A percentile compares a stretch with the other conserved stretches of the same genome.
Evolutionary conservation across 1,140 invertebrate species (phyloP).

Genomic region (Dreissena polymorpha): DNA sequence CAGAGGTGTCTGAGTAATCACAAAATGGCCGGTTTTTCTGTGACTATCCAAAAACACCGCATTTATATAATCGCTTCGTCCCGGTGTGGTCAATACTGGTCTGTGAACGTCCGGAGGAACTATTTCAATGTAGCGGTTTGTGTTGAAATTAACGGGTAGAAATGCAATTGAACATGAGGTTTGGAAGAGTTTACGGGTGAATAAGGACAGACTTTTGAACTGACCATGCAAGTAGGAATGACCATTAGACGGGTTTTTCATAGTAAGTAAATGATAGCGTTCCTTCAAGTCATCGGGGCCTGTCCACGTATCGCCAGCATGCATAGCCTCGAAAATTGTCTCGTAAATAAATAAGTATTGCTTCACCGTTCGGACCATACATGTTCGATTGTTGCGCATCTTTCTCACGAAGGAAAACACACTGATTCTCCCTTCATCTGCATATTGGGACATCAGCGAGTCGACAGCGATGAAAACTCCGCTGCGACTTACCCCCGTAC

Average conservation of each 20-base stretch:
- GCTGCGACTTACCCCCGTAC: slow-evolving; percentile 80
- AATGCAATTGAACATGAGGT: slow-evolving; percentile 63
- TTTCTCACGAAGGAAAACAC: slow-evolving; percentile 72
- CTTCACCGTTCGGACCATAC: slow-evolving; percentile 76
- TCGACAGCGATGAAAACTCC: slow-evolving; percentile 77
- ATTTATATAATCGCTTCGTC: slow-evolving; percentile 80
- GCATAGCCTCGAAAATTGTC: slow-evolving; percentile 74
- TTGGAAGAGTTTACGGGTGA: slow-evolving; percentile 62
- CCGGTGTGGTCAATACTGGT: slow-evolving; percentile 66
- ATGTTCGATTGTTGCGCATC: slow-evolving; percentile 72
- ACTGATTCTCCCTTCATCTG: slow-evolving; percentile 72
- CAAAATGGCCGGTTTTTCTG: slow-evolving; percentile 67
- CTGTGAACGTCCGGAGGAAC: slow-evolving; percentile 68
- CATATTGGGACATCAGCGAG: slow-evolving; percentile 72
- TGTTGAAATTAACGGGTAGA: slow-evolving; percentile 64
- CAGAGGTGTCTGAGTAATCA: slow-evolving; percentile 78
- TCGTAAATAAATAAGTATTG: slow-evolving; percentile 79
- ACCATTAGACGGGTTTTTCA: slow-evolving; percentile 68
- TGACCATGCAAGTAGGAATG: slow-evolving; percentile 74
- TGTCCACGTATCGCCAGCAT: slow-evolving; percentile 67
- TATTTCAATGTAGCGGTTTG: slow-evolving; percentile 74
- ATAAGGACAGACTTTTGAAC: slow-evolving; percentile 70
- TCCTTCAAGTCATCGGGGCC: slow-evolving; percentile 67
- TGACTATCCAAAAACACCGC: slow-evolving; percentile 75
- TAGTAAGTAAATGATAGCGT: slow-evolving; percentile 68